A percentile compares a stretch with the other conserved stretches of the same genome.
phyloP scores from a whole-genome alignment of 2,888 invertebrate genomes.

The Melangyna quadrimaculata region DNA sequence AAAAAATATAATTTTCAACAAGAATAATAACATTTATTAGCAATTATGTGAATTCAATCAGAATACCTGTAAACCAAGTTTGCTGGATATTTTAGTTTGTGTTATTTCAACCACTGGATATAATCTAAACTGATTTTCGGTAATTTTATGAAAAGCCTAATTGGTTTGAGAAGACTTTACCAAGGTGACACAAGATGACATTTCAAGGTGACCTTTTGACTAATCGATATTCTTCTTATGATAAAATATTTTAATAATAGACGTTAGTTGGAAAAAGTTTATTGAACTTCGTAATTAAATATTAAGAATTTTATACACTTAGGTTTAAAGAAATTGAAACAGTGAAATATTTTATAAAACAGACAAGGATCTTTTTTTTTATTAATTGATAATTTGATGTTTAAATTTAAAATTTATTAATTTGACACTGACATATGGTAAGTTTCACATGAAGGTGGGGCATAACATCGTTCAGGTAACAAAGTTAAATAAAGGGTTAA shows the following conservation, averaged over 20 bases:
- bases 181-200: slow-evolving; percentile 79
- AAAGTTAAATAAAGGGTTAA: neutral
- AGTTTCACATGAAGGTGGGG: neutral
- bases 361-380: slow-evolving; percentile 3
- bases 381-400: neutral
- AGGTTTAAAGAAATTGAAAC: neutral
- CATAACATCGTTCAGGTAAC: neutral
- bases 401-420: neutral
- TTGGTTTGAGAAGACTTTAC: slow-evolving; percentile 63
- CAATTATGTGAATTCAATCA: slow-evolving; percentile 37
- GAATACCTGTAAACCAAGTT: slow-evolving; percentile 56
- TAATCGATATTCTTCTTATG: slow-evolving; percentile 69
- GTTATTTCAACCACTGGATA: slow-evolving; percentile 64
- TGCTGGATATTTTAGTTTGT: slow-evolving; percentile 50
- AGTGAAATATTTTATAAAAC: neutral
- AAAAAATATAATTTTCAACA: neutral
- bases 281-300: neutral
- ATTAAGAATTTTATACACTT: neutral
- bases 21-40: slow-evolving; percentile 2
- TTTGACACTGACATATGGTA: neutral
- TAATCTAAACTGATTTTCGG: slow-evolving; percentile 49
- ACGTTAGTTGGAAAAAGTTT: neutral
- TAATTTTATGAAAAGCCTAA: slow-evolving; percentile 56
- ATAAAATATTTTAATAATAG: slow-evolving; percentile 12
- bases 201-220: slow-evolving; percentile 80